Percentiles rank a stretch among this genome's conserved stretches.
phyloP scores from a whole-genome alignment of 2,797 vertebrate genomes.

The Gymnocypris eckloni region DNA sequence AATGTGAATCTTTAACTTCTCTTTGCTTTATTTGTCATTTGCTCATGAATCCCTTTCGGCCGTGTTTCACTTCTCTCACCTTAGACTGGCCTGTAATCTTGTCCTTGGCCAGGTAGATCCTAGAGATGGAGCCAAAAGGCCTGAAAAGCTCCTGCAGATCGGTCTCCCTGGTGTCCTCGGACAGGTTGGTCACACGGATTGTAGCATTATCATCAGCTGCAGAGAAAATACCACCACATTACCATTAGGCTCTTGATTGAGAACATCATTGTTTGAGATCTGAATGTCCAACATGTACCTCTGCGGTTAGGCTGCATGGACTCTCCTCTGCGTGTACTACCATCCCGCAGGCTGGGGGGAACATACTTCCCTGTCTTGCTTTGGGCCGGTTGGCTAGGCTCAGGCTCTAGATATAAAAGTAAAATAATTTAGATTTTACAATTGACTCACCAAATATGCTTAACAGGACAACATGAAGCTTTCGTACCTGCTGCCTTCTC shows the following conservation, averaged over 20 bases:
- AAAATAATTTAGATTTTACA: background rate
- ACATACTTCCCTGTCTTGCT: constrained; percentile 96
- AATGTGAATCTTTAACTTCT: background rate
- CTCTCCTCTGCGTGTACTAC: constrained; percentile 89
- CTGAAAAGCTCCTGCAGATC: constrained; percentile 98
- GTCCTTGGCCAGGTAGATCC: constrained; percentile 97
- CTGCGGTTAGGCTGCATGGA: constrained; percentile 97
- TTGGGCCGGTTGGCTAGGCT: constrained; percentile 86
- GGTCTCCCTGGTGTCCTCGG: constrained; percentile 95
- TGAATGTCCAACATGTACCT: constrained; percentile 71
- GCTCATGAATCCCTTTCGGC: background rate
- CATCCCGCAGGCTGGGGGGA: constrained; percentile 91
- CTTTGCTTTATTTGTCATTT: background rate
- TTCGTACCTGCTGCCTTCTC: constrained; percentile 86
- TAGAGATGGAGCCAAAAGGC: constrained; percentile 95
- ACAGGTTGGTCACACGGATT: constrained; percentile 97
- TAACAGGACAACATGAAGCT: constrained; percentile 2
- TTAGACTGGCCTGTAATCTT: constrained; percentile 98
- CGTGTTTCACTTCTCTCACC: constrained; percentile 72
- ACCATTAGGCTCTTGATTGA: background rate
- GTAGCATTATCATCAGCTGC: constrained; percentile 96
- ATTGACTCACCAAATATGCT: background rate
- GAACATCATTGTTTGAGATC: background rate
- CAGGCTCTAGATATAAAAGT: constrained; percentile 77
- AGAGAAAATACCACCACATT: background rate